Base-by-base conservation (phyloP, 2,113 vertebrate genomes). In the Alethe castanea region DNA sequence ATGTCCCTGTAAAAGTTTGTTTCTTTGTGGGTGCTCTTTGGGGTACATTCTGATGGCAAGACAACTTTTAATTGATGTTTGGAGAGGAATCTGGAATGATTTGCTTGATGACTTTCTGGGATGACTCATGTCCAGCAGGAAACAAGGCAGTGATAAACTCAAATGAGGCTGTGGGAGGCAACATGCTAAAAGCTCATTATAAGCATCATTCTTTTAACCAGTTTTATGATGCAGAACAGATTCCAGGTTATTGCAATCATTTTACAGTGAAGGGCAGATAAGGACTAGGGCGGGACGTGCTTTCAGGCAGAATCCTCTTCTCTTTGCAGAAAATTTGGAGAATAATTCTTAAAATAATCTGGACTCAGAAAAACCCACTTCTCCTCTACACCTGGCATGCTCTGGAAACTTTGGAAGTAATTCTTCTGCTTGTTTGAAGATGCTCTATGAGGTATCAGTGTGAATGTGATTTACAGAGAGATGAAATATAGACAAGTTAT, bases 71-170 rank as follows among this genome's bases (percentile, higher is more conserved):
- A 56, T 31, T 86, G 84, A 48, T 72, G 31, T 72, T 96, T 79
- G 57, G 53, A 91, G 48, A 74, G 70, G 59, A 77, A 79, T 72
- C 15, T 0, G 5, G 81, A 33, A 65, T 22, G 7, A 81, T 81
- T 87, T 76, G 36, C 50, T 57, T 61, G 48, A 42, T 69, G 60
- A 78, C 40, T 81, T 71, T 31, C 61, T 9, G 12, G 53, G 90
- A 72, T 95, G 89, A 96, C 86, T 92, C 91, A 95, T 1, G 11
- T 81, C 70, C 19, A 8, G 53, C 62, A 82, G 87, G 93, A 91
- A 96, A 89, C 50, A 65, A 94, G 56, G 72, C 83, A 74, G 20
- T 81, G 81, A 95, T 69, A 94, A 94, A 81, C 48, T 81, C 87
- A 92, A 40, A 92, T 54, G 73, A 85, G 35, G 19, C 28, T 69